phyloP scores from a whole-genome alignment of 2,888 invertebrate species.

The Tenthredo scrophulariae region DNA sequence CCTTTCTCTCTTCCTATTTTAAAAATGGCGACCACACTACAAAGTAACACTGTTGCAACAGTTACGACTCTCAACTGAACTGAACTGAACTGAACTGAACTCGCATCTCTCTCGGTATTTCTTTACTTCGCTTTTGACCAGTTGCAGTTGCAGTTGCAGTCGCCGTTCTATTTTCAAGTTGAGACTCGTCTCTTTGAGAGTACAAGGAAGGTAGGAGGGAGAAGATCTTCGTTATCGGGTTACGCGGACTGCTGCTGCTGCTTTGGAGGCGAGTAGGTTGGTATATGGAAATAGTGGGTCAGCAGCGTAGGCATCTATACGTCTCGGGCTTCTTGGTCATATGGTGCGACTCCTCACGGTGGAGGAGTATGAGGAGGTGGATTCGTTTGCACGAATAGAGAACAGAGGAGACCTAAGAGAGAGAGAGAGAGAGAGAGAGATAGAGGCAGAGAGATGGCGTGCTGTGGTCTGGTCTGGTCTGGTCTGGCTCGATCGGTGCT shows the following conservation, averaged over 20 bases:
- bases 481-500: constrained; percentile 38
- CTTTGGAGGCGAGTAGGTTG: not conserved
- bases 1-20: not conserved
- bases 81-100: not conserved
- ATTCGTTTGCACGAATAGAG: constrained; percentile 23
- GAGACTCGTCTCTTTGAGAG: constrained; percentile 17
- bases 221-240: constrained; percentile 45
- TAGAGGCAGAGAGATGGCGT: not conserved
- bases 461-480: too few relatives aligned
- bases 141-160: constrained; percentile 28
- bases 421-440: not conserved
- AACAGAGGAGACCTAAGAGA: constrained; percentile 30
- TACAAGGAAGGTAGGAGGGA: not conserved
- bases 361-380: not conserved
- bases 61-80: not conserved
- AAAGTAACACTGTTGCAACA: constrained; percentile 26
- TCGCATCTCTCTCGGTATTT: not conserved
- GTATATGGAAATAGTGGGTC: constrained; percentile 49
- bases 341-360: not conserved
- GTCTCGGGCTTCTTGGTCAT: constrained; percentile 34
- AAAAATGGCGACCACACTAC: not conserved
- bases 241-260: constrained; percentile 12
- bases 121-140: constrained; percentile 19
- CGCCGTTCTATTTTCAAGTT: constrained; percentile 41
- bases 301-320: constrained; percentile 29